Percentiles rank a stretch among this genome's conserved stretches.
These are phyloP conservation scores for Stenodema calcarata DNA, from an alignment of 2,888 invertebrate species.

Conservation along the genomic window DNA sequence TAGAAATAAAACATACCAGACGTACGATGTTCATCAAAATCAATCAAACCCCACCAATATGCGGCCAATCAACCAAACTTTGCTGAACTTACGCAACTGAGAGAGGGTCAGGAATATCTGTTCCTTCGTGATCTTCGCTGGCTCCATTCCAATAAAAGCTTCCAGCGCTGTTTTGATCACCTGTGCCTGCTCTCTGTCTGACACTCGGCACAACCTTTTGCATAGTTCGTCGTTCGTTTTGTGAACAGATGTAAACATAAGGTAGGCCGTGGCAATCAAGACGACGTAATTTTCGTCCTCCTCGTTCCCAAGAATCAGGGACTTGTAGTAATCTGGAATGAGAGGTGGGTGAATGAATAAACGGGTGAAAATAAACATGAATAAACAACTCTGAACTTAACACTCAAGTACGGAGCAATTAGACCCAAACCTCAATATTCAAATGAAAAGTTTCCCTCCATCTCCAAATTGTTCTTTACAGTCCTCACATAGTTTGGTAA, in stretches of 20 bases:
- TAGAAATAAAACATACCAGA: not conserved
- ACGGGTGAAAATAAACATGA: not conserved
- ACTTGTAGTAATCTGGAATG: not conserved
- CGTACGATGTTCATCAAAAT: too few relatives aligned
- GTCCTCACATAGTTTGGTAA: too few relatives aligned
- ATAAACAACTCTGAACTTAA: too few relatives aligned
- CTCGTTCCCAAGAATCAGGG: not conserved
- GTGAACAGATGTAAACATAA: conserved; percentile 41
- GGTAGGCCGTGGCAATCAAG: conserved; percentile 37
- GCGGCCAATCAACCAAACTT: too few relatives aligned
- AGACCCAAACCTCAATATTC: too few relatives aligned
- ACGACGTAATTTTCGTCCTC: not conserved
- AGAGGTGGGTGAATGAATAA: too few relatives aligned
- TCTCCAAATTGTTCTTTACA: too few relatives aligned
- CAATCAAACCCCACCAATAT: too few relatives aligned
- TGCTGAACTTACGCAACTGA: conserved; percentile 39
- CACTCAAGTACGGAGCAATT: too few relatives aligned
- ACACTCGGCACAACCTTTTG: conserved; percentile 26
- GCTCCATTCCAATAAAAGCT: conserved; percentile 34
- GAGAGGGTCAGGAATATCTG: conserved; percentile 30
- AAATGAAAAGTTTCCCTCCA: too few relatives aligned
- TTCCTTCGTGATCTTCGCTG: conserved; percentile 20
- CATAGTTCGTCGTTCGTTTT: conserved; percentile 37
- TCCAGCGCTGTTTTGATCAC: conserved; percentile 26
- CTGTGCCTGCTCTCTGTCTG: conserved; percentile 10